Evolutionary conservation across 1,140 invertebrate species (phyloP), one percentile per base, ranked within the genome.

Genomic region (Galleria mellonella): DNA sequence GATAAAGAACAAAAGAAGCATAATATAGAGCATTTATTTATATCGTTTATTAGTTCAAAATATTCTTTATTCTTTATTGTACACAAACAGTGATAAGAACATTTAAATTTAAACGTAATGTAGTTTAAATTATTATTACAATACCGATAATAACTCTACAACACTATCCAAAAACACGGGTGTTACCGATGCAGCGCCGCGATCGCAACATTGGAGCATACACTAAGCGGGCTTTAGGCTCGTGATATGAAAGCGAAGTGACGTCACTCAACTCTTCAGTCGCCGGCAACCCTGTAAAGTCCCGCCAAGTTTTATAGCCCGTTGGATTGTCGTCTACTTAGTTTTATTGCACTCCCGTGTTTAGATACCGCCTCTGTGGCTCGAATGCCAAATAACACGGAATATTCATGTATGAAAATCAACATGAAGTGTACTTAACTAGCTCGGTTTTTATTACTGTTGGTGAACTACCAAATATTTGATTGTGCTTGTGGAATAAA

Each of bases 181-280:
- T 13, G 43, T 31, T 15, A 32, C 13, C 45, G 46, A 39, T 48
- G 38, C 39, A 58, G 48, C 40, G 15, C 10, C 44, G 32, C 41
- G 40, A 28, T 44, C 54, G 40, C 48, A 43, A 35, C 39, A 15
- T 10, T 12, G 1, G 31, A 40, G 47, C 52, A 48, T 40, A 51
- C 47, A 54, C 57, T 67, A 64, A 62, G 62, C 64, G 61, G 50
- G 57, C 51, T 55, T 72, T 73, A 71, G 62, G 68, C 72, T 76
- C 74, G 76, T 84, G 72, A 77, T 69, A 62, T 72, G 81, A 82
- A 82, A 81, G 75, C 61, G 66, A 74, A 83, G 77, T 78, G 77
- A 78, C 77, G 71, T 81, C 77, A 81, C 55, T 44, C 52, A 55
- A 48, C 49, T 55, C 57, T 55, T 55, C 50, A 54, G 48, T 52